phyloP scores from a whole-genome alignment of 2,113 vertebrate species.

The Syngnathus floridae region DNA sequence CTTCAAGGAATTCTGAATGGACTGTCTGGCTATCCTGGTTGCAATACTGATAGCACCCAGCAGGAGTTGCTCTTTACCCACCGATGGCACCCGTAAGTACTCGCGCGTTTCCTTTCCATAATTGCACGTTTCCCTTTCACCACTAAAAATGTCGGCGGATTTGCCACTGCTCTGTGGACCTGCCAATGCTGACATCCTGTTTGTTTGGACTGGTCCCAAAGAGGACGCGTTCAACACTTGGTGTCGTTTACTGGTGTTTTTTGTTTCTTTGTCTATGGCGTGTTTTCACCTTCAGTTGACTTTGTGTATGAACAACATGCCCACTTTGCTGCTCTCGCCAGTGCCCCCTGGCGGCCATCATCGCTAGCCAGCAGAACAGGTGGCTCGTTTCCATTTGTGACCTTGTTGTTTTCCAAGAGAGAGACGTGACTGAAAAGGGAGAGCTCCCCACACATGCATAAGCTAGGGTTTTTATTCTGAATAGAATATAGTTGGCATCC shows the following conservation, averaged over 20 bases:
- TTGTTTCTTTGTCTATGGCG: neutral
- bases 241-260: neutral
- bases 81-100: slow-evolving; percentile 40
- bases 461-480: neutral
- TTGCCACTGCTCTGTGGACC: neutral
- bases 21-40: slow-evolving; percentile 28
- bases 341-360: slow-evolving; percentile 34
- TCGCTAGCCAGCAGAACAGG: slow-evolving; percentile 21
- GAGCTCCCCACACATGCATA: neutral
- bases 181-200: neutral
- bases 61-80: slow-evolving; percentile 50
- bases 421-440: neutral
- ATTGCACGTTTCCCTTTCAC: neutral
- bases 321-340: slow-evolving; percentile 7
- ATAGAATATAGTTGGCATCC: neutral
- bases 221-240: neutral
- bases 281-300: slow-evolving; percentile 53
- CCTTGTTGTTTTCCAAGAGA: neutral
- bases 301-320: slow-evolving; percentile 32
- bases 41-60: slow-evolving; percentile 29
- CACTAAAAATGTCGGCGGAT: neutral
- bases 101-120: neutral
- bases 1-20: slow-evolving; percentile 54
- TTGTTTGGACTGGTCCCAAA: neutral
- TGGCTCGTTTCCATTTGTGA: slow-evolving; percentile 14